Percentiles rank a stretch among this genome's conserved stretches.
Evolutionary conservation across 2,888 invertebrate genomes (phyloP).

Genomic region (Hydropsyche betteni): DNA sequence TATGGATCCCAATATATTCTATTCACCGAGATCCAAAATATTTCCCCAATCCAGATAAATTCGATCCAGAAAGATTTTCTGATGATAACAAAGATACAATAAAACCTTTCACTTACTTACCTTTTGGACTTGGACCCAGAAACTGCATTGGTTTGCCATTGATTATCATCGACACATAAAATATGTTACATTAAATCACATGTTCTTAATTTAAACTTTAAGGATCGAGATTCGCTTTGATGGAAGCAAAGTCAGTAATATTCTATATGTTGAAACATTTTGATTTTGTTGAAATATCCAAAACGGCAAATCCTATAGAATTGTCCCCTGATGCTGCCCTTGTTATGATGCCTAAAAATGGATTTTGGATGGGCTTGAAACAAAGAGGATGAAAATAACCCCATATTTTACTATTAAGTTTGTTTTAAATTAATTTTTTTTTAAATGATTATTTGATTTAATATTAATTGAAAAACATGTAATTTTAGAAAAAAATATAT

Average conservation of each 20-base stretch:
- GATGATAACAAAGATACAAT: slow-evolving; percentile 16
- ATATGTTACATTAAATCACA: not conserved
- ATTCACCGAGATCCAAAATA: not conserved
- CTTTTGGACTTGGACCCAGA: slow-evolving; percentile 19
- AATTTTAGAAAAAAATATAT: not conserved
- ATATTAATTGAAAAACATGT: not conserved
- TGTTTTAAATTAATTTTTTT: too few species aligned
- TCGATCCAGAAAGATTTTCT: slow-evolving; percentile 23
- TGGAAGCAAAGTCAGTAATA: slow-evolving; percentile 41
- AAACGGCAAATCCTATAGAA: slow-evolving; percentile 34
- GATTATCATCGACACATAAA: not conserved
- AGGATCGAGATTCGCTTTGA: slow-evolving; percentile 43
- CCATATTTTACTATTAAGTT: not conserved
- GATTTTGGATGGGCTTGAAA: slow-evolving; percentile 39
- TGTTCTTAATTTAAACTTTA: not conserved
- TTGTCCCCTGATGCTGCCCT: not conserved
- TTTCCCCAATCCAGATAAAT: not conserved
- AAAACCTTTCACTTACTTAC: not conserved
- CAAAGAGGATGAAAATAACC: slow-evolving; percentile 21
- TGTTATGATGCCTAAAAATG: slow-evolving; percentile 15
- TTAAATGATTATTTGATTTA: too few species aligned
- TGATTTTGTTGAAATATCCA: slow-evolving; percentile 31
- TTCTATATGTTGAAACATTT: slow-evolving; percentile 39
- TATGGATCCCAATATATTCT: not conserved
- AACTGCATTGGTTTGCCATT: not conserved